A percentile compares a stretch with the other conserved stretches of the same genome.
phyloP scores from a whole-genome alignment of 2,797 vertebrate species.

The Nannoperca australis region DNA sequence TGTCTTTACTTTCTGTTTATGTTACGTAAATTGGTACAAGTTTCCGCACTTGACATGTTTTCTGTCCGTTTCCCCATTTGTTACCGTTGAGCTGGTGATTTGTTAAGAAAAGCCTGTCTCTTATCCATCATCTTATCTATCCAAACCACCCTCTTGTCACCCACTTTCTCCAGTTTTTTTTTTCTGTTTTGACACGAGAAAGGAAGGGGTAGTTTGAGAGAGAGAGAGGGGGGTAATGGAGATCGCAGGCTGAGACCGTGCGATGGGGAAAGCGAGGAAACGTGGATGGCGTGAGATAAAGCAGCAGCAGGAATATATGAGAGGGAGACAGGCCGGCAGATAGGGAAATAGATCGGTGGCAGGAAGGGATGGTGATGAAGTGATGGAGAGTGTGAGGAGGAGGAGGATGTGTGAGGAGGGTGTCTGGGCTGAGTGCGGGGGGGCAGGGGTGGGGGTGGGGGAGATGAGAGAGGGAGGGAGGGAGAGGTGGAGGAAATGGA shows the following conservation, averaged over 20 bases:
- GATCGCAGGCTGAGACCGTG: slow-evolving; percentile 56
- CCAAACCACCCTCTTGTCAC: slow-evolving; percentile 8
- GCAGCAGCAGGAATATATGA: slow-evolving; percentile 67
- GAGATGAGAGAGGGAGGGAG: slow-evolving; percentile 56
- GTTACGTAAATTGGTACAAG: slow-evolving; percentile 32
- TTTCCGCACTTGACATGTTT: slow-evolving; percentile 9
- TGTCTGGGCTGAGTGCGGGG: slow-evolving; percentile 59
- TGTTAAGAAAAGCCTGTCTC: slow-evolving; percentile 30
- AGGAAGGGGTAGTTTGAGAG: slow-evolving; percentile 45
- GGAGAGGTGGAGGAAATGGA: slow-evolving; percentile 83
- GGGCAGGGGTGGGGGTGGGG: too few species aligned
- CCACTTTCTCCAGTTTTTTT: slow-evolving; percentile 31
- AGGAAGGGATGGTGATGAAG: slow-evolving; percentile 68
- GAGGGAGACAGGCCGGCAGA: slow-evolving; percentile 68
- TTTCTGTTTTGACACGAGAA: slow-evolving; percentile 21
- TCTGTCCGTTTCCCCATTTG: slow-evolving; percentile 30
- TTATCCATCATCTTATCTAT: slow-evolving; percentile 49
- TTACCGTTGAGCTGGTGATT: slow-evolving; percentile 11
- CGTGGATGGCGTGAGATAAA: slow-evolving; percentile 74
- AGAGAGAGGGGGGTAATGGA: slow-evolving; percentile 33
- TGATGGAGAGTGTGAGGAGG: slow-evolving; percentile 72
- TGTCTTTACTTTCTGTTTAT: slow-evolving; percentile 30
- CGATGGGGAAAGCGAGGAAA: slow-evolving; percentile 59
- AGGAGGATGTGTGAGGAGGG: slow-evolving; percentile 68
- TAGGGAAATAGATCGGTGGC: slow-evolving; percentile 70